Evolutionary conservation across 2,888 invertebrate species (phyloP).

Genomic region (Tortrix viridana): DNA sequence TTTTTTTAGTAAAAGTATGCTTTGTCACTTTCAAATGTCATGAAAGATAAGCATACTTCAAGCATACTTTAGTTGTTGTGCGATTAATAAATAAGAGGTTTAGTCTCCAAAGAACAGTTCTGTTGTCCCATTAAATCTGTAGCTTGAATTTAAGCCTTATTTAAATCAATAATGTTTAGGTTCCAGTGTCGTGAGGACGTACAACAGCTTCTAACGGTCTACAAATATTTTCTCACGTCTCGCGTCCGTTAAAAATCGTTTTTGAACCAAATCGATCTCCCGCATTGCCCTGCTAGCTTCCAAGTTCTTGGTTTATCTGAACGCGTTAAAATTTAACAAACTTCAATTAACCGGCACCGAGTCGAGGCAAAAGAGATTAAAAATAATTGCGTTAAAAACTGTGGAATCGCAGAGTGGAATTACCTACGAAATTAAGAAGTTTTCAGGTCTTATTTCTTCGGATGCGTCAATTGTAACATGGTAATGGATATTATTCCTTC

Average conservation of each 20-base stretch:
- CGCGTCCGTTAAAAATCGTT: not conserved
- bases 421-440: conserved; percentile 29
- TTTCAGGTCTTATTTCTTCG: conserved; percentile 9
- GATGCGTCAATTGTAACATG: not conserved
- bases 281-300: not conserved
- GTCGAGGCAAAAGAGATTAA: conserved; percentile 21
- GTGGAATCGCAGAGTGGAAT: conserved; percentile 7
- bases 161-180: too few relatives aligned
- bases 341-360: conserved; percentile 25
- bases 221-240: not conserved
- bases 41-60: too few relatives aligned
- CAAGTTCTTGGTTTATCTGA: conserved; percentile 8
- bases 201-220: not conserved
- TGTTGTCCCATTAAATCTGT: too few relatives aligned
- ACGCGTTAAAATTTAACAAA: conserved; percentile 28
- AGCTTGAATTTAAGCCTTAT: too few relatives aligned
- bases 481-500: not conserved
- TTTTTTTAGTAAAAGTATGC: too few relatives aligned
- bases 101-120: too few relatives aligned
- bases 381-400: conserved; percentile 27
- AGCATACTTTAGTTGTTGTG: too few relatives aligned
- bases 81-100: too few relatives aligned
- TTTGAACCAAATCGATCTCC: not conserved
- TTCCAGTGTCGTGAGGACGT: too few relatives aligned
- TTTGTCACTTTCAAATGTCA: too few relatives aligned